Evolutionary conservation across 2,797 vertebrate species (phyloP).

Genomic region (Peromyscus eremicus): DNA sequence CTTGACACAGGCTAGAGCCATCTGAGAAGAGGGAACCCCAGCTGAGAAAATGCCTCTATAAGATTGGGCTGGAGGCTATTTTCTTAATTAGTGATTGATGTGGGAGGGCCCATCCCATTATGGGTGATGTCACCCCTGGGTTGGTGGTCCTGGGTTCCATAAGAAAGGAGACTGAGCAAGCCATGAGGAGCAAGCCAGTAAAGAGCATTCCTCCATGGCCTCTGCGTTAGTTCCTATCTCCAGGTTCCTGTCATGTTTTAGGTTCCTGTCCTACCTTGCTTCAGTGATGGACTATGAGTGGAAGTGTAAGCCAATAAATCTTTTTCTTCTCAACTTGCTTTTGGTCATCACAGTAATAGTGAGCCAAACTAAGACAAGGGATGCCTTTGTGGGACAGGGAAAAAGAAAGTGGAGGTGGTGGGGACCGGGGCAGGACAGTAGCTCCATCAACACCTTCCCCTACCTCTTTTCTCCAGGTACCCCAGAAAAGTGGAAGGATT

Average conservation of each 20-base stretch:
- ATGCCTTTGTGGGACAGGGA: neutral
- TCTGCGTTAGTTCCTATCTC: neutral
- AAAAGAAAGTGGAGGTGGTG: neutral
- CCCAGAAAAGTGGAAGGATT: neutral
- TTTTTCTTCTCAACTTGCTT: neutral
- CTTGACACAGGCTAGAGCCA: neutral
- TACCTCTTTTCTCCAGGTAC: neutral
- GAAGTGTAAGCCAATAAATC: neutral
- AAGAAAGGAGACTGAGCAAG: neutral
- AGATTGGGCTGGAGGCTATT: neutral
- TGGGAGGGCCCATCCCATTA: neutral
- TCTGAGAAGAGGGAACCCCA: neutral
- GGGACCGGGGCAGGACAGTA: neutral
- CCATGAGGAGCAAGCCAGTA: neutral
- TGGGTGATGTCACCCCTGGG: neutral
- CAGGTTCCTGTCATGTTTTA: neutral
- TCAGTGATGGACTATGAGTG: neutral
- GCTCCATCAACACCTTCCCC: neutral
- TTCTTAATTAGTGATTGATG: neutral
- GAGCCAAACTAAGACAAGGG: neutral
- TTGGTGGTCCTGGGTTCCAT: neutral
- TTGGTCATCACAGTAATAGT: neutral
- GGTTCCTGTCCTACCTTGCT: neutral
- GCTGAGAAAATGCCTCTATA: neutral
- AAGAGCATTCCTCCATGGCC: neutral